phyloP scores from a whole-genome alignment of 2,113 vertebrate genomes.

The Phylloscopus trochiloides region DNA sequence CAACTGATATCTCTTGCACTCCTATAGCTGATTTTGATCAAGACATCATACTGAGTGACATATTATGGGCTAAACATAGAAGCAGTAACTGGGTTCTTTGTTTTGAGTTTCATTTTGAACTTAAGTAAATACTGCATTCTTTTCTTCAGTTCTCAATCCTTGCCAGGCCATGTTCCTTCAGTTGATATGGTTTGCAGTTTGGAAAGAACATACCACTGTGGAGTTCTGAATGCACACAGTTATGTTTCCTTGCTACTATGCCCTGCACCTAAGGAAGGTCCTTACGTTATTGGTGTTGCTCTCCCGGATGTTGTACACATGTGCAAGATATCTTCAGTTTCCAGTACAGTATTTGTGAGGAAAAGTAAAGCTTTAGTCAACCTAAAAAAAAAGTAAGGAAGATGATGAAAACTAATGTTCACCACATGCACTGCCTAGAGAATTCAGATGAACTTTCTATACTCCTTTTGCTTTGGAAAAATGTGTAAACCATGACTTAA shows the following conservation, averaged over 20 bases:
- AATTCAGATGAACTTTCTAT: conserved; percentile 42
- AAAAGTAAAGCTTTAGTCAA: background rate
- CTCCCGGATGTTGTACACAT: background rate
- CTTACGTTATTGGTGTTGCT: background rate
- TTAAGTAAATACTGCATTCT: background rate
- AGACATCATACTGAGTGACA: background rate
- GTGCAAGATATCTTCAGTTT: background rate
- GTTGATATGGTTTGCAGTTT: background rate
- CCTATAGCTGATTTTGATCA: background rate
- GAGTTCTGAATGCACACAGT: background rate
- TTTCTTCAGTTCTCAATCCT: background rate
- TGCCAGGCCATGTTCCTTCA: background rate
- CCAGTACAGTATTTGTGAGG: background rate
- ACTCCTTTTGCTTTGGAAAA: conserved; percentile 40
- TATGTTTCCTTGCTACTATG: background rate
- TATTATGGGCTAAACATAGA: background rate
- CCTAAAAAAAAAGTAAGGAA: background rate
- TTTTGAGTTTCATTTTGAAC: background rate
- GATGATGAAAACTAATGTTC: background rate
- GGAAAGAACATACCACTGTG: background rate
- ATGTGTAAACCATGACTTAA: conserved; percentile 20
- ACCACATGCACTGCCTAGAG: conserved; percentile 37
- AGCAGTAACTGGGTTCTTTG: background rate
- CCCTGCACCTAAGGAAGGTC: background rate
- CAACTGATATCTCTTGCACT: background rate